Evolutionary conservation across 2,113 vertebrate genomes (phyloP).

Genomic region (Rhipidura dahli): DNA sequence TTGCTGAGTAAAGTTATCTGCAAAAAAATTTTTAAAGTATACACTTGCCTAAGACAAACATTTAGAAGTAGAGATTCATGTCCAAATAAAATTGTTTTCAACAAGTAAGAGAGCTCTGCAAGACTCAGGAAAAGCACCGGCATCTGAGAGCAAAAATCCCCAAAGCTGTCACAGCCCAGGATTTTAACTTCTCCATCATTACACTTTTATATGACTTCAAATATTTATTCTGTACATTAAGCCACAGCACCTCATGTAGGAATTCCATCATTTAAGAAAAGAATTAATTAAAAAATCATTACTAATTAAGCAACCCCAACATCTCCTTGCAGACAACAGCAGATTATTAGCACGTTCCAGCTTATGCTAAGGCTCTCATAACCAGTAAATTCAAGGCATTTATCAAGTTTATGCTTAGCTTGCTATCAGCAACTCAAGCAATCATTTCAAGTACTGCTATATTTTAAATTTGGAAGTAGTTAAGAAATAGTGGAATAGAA

Average conservation of each 20-base stretch:
- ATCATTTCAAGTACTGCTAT: neutral
- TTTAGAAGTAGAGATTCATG: neutral
- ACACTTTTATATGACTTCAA: neutral
- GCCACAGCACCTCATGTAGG: neutral
- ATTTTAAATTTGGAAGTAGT: neutral
- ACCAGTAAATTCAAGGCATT: neutral
- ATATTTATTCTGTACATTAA: neutral
- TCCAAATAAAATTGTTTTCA: neutral
- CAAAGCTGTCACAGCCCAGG: neutral
- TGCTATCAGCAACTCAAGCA: neutral
- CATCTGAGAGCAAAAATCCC: neutral
- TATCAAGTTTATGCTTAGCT: neutral
- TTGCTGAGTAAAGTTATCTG: slow-evolving; percentile 81
- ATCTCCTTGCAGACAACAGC: neutral
- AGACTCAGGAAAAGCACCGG: neutral
- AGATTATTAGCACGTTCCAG: neutral
- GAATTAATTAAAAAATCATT: neutral
- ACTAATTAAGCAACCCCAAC: neutral
- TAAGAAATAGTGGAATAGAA: neutral
- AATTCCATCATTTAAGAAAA: neutral
- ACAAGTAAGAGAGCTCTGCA: neutral
- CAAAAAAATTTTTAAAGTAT: neutral
- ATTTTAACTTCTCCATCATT: neutral
- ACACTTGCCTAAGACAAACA: neutral
- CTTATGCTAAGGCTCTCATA: neutral